Evolutionary conservation across 1,140 invertebrate species (phyloP).

Genomic region (Coboldia fuscipes): DNA sequence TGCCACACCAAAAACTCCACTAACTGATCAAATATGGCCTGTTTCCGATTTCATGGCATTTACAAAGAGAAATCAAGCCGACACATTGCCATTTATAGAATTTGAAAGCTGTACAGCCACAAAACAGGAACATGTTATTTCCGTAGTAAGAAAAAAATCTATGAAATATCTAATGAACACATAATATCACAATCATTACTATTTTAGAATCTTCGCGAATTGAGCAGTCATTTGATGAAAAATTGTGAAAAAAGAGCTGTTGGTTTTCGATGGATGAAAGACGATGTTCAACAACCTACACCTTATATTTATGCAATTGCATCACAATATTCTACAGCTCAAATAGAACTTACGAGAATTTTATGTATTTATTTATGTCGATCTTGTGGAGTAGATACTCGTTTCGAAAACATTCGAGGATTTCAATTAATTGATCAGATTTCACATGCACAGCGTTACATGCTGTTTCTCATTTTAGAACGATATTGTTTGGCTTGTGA

Average conservation of each 20-base stretch:
- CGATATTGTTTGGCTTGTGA: conserved; percentile 55
- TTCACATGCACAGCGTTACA: conserved; percentile 36
- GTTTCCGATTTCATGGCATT: conserved; percentile 24
- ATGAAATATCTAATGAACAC: no score
- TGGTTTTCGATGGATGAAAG: conserved; percentile 21
- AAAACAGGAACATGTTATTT: conserved; percentile 67
- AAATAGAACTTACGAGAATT: conserved; percentile 51
- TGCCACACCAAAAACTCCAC: conserved; percentile 59
- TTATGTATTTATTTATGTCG: conserved; percentile 52
- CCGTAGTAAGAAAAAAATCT: conserved; percentile 32
- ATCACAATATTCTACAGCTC: conserved; percentile 54
- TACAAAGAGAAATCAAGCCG: conserved; percentile 20
- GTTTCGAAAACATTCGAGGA: conserved; percentile 43
- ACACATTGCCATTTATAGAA: conserved; percentile 52
- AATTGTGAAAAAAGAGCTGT: conserved; percentile 26
- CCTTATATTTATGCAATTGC: conserved; percentile 63
- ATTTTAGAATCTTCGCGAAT: conserved; percentile 48
- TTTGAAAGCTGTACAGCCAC: conserved; percentile 68
- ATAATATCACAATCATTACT: conserved; percentile 1
- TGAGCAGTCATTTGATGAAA: conserved; percentile 62
- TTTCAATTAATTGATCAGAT: conserved; percentile 55
- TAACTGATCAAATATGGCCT: conserved; percentile 24
- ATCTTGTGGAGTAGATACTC: conserved; percentile 37
- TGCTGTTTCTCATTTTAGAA: conserved; percentile 50
- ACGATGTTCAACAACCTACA: conserved; percentile 33